Base-by-base conservation (phyloP, 2,797 vertebrate genomes). In the Spinus pinus region DNA sequence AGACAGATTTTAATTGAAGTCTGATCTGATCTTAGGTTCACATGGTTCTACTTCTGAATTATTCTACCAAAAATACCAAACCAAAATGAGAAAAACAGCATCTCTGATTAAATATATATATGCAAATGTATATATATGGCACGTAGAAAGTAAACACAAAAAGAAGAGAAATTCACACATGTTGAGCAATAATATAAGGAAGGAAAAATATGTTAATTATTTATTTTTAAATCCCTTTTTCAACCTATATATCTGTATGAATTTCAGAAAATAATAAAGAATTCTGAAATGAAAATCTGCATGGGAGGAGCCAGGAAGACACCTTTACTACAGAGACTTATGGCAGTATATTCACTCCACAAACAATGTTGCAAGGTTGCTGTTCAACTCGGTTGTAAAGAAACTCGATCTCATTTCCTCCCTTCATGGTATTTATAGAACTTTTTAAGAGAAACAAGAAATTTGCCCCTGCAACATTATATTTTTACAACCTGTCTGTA, bases 221-320 rank as follows among this genome's bases (percentile, higher is more conserved):
- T 11, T 25, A 13, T 4, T 0, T 16, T 18, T 14, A 33, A 53
- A 5, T 31, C 2, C 0, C 24, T 10, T 65, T 83, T 62, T 11
- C 4, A 20, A 54, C 25, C 5, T 30, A 25, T 31, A 46, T 33
- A 37, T 77, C 23, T 31, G 4, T 23, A 47, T 23, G 3, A 74
- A 50, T 78, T 83, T 83, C 65, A 44, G 6, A 42, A 77, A 75
- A 73, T 41, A 3, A 18, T 1, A 14, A 46, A 81, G 3, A 86
- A 69, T 61, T 77, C n/a, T 53, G 24, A 58, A 65, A 69, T 9
- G 3, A 70, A 81, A 65, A 41, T 56, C 31, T 53, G 2, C 39
- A 57, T n/a, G 3, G 10, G 7, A 67, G 10, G 7, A 82, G 10
- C 10, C 28, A 67, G 28, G 20, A 64, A 56, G 23, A 56, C 7